phyloP scores from a whole-genome alignment of 2,113 vertebrate genomes.

The Mirounga angustirostris region DNA sequence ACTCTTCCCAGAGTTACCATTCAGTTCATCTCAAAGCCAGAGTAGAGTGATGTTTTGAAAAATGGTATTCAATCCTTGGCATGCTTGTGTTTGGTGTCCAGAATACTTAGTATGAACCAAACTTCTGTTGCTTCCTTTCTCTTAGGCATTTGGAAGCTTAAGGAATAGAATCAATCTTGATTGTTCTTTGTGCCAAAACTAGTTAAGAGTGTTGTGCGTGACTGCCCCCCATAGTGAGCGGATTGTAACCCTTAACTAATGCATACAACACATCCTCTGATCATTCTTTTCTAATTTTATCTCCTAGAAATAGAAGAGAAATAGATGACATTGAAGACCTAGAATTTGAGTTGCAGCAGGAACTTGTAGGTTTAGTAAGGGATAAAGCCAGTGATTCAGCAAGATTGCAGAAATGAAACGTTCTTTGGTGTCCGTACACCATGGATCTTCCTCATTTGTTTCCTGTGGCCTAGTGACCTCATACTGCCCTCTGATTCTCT shows the following conservation, averaged over 20 bases:
- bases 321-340: neutral
- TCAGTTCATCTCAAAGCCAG: slow-evolving; percentile 3
- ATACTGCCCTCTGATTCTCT: neutral
- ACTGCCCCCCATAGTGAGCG: neutral
- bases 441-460: neutral
- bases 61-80: neutral
- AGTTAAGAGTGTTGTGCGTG: neutral
- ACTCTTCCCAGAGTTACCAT: neutral
- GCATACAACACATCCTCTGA: neutral
- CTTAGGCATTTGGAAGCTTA: neutral
- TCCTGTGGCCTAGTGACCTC: neutral
- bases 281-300: neutral
- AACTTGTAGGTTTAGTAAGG: neutral
- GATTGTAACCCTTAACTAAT: neutral
- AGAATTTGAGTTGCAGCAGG: neutral
- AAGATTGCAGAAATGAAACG: neutral
- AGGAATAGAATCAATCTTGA: neutral
- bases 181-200: neutral
- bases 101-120: neutral
- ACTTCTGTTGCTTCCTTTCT: neutral
- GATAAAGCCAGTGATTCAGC: neutral
- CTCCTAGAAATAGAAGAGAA: neutral
- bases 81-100: neutral
- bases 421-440: neutral
- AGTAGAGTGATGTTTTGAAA: neutral